phyloP scores from a whole-genome alignment of 2,888 invertebrate species.

The Perdita meconis region DNA sequence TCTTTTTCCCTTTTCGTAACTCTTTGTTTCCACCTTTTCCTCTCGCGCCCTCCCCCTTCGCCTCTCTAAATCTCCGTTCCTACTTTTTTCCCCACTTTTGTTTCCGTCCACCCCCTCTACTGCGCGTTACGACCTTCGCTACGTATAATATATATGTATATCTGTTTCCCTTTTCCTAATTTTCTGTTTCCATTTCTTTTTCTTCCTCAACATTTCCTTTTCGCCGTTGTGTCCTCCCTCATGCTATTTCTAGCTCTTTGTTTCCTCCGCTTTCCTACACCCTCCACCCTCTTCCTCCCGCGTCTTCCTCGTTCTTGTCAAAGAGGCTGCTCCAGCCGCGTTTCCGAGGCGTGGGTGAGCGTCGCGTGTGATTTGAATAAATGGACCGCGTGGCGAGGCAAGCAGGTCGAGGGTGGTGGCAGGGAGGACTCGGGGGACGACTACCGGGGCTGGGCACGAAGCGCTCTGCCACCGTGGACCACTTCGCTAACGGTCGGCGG shows the following conservation, averaged over 20 bases:
- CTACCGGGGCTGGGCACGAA: no score
- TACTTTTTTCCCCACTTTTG: neutral
- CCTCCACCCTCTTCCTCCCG: no score
- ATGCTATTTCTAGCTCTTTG: conserved; percentile 29
- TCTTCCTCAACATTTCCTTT: conserved; percentile 23
- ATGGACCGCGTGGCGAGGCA: conserved; percentile 62
- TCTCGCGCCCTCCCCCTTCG: neutral
- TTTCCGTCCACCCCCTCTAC: neutral
- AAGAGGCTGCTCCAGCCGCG: conserved; percentile 34
- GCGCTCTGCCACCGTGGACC: conserved; percentile 26
- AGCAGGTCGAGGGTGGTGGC: neutral
- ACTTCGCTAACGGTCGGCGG: conserved; percentile 55
- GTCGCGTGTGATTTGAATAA: conserved; percentile 78
- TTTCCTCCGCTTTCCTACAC: neutral
- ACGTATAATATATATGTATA: no score
- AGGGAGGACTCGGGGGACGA: conserved; percentile 32
- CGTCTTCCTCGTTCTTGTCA: neutral
- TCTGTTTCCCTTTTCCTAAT: conserved; percentile 37
- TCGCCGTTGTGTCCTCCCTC: conserved; percentile 9
- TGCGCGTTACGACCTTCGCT: neutral
- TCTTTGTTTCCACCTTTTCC: conserved; percentile 3
- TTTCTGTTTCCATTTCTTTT: conserved; percentile 29
- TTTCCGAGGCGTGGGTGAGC: conserved; percentile 61
- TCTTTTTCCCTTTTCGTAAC: conserved; percentile 22
- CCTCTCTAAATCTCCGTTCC: conserved; percentile 2